Evolutionary conservation across 1,140 invertebrate genomes (phyloP).

Genomic region (Ceratina calcarata): DNA sequence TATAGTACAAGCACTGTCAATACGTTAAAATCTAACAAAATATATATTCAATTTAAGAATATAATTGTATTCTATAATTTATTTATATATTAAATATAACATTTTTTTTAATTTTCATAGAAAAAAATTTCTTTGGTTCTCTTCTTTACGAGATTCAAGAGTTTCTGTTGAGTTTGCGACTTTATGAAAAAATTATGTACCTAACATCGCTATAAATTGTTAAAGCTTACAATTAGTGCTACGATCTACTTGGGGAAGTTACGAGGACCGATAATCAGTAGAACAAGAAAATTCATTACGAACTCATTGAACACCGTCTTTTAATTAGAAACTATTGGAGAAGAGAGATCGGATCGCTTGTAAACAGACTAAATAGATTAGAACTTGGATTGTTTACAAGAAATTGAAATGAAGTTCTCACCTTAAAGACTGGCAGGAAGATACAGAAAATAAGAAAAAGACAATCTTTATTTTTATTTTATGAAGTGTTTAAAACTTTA

Average conservation of each 20-base stretch:
- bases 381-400: neutral
- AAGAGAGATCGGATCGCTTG: neutral
- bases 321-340: neutral
- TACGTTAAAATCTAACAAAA: no score
- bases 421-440: neutral
- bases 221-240: neutral
- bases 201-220: slow-evolving; percentile 35
- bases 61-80: no score
- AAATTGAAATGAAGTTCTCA: no score
- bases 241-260: slow-evolving; percentile 19
- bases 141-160: no score
- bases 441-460: neutral
- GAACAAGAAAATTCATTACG: neutral
- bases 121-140: no score
- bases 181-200: neutral
- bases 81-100: no score
- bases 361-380: neutral
- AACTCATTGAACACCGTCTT: neutral
- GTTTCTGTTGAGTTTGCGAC: no score
- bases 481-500: no score
- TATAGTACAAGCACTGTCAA: no score
- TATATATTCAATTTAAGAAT: no score
- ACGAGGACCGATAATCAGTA: neutral
- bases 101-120: no score
- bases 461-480: no score